Evolutionary conservation across 2,113 vertebrate species (phyloP), one percentile per base, ranked within the genome.

Genomic region (Furnarius figulus): DNA sequence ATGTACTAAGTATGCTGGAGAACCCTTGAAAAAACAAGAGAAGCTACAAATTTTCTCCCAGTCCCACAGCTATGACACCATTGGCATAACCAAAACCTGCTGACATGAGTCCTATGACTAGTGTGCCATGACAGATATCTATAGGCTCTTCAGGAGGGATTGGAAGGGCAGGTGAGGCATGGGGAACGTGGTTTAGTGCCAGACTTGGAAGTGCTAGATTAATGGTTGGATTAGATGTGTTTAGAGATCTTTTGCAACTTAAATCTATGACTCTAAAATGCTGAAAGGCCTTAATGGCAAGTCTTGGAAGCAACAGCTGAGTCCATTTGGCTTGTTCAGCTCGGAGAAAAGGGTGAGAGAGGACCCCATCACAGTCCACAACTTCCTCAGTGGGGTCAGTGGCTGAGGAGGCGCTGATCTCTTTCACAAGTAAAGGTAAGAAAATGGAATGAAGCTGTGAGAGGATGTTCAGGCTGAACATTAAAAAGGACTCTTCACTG

Each of bases 161-260:
- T 22, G 25, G 8, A 8, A 50, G 10, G 23, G 7, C 13, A 49
- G 14, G 7, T 0, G 0, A 50, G 8, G 28, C 1, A 2, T 55
- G 21, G 61, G 17, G 53, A 31, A 39, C 15, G 22, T 9, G 3
- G 44, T 67, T 66, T 62, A 46, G 37, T 39, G 23, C 37, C 17
- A 44, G 7, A 76, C 9, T 70, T 13, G 55, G 22, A 30, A 83
- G 24, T 25, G 17, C 25, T 62, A 18, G 47, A 12, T 31, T 49
- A 31, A 35, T 31, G 4, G 17, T 18, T 76, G 24, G 7, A 66
- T 22, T 73, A 31, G 5, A 47, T 73, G 12, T 58, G 3, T 4
- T 89, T 35, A 20, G 37, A 58, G 10, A 28, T 49, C 18, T 11
- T 17, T 59, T 75, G 24, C 21, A 55, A 44, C 5, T 12, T 28